phyloP scores from a whole-genome alignment of 2,797 vertebrate genomes.

The Neosilurus mollespiculum region DNA sequence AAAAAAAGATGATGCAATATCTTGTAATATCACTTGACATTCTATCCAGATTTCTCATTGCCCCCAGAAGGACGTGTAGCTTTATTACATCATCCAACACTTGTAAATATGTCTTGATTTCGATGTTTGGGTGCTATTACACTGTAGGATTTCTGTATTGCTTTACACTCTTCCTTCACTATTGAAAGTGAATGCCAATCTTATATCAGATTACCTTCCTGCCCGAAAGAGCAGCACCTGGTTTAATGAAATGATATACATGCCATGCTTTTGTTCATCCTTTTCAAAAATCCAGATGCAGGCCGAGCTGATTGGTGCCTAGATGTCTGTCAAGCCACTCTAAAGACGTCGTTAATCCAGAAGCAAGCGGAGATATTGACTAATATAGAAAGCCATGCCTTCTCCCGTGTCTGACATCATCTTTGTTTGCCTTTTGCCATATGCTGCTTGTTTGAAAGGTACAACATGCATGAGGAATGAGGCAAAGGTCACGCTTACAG shows the following conservation, averaged over 20 bases:
- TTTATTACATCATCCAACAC: background rate
- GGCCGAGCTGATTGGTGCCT: background rate
- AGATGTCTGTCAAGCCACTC: conserved; percentile 1
- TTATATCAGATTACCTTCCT: background rate
- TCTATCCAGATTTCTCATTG: conserved; percentile 1
- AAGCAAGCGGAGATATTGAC: conserved; percentile 46
- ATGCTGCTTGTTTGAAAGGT: conserved; percentile 39
- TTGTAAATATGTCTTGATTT: background rate
- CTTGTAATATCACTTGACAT: background rate
- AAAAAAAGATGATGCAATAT: background rate
- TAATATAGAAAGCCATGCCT: conserved; percentile 42
- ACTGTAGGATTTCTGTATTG: background rate
- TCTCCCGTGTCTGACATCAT: conserved; percentile 39
- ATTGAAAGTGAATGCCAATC: background rate
- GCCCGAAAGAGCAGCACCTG: background rate
- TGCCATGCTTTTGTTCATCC: background rate
- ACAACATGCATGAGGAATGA: conserved; percentile 25
- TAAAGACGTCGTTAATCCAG: conserved; percentile 33
- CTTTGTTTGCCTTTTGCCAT: conserved; percentile 52
- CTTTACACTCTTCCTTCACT: background rate
- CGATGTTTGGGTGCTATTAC: background rate
- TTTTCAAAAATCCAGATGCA: background rate
- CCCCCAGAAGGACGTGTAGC: background rate
- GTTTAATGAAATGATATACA: background rate
- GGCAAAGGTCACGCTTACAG: conserved; percentile 13